These are phyloP conservation scores for Petrocephalus microphthalmus DNA, from an alignment of 2,113 vertebrate genomes.

Conservation along the genomic window DNA sequence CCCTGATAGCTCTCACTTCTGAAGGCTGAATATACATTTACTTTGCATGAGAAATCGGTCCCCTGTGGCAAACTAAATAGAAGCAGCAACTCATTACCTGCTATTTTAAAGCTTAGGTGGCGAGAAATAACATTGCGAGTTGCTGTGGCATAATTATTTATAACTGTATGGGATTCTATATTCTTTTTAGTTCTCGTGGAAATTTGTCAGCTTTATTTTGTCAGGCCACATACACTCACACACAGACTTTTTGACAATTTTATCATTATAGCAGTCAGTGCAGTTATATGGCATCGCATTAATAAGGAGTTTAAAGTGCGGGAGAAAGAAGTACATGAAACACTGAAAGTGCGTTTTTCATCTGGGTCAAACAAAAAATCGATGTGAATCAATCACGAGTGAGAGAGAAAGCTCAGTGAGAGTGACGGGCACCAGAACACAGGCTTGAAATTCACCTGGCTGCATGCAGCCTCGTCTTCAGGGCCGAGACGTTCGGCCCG, in stretches of 20 bases:
- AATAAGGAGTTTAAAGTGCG: slow-evolving; percentile 25
- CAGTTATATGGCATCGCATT: slow-evolving; percentile 22
- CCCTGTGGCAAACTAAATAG: background rate
- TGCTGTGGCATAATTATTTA: background rate
- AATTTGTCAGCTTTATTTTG: background rate
- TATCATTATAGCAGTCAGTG: background rate
- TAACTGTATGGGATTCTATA: background rate
- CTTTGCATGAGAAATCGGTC: slow-evolving; percentile 16
- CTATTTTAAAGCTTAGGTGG: slow-evolving; percentile 3
- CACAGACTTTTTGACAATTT: background rate
- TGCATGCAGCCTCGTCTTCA: background rate
- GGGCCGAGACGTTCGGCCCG: background rate
- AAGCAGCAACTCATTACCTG: background rate
- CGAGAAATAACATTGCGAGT: background rate
- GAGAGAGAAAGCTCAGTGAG: slow-evolving; percentile 23
- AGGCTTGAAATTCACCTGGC: slow-evolving; percentile 21
- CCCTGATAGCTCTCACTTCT: background rate
- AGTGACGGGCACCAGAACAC: slow-evolving; percentile 23
- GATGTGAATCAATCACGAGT: slow-evolving; percentile 29
- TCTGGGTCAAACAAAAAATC: slow-evolving; percentile 25
- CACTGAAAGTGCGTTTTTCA: slow-evolving; percentile 28
- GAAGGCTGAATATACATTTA: slow-evolving; percentile 15
- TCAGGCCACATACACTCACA: background rate
- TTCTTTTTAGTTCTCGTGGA: background rate
- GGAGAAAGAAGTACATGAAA: slow-evolving; percentile 23